Evolutionary conservation across 2,797 vertebrate genomes (phyloP), one percentile per base, ranked within the genome.

Genomic region (Chelon auratus): DNA sequence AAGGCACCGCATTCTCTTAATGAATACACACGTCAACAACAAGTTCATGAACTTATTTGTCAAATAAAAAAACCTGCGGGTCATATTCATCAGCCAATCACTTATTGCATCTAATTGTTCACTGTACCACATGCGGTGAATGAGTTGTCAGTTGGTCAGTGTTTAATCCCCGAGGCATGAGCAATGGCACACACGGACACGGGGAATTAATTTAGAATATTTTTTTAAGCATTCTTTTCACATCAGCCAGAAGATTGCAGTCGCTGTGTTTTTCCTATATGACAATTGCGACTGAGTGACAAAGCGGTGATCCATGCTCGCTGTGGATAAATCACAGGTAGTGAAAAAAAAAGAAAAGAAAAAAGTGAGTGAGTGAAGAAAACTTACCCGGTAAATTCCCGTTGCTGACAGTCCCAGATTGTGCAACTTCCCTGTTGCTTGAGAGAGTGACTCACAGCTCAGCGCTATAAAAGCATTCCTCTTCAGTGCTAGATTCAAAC

Each of bases 401-500:
- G 10, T 20, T 13, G 36, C 43, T 0, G 8, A 77, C 10, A 47
- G 14, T 67, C 89, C 89, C 5, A 33, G 0, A 1, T 93, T 92
- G 81, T 73, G 39, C 88, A 92, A 92, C 13, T 3, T 4, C 2
- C 2, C 1, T 3, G 0, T 22, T 33, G 10, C 1, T 37, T 18
- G 72, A 45, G 20, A 26, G 9, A 70, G 13, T 92, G 85, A 93
- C 17, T 92, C 90, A 93, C 51, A 15, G 0, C 24, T 26, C 24
- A 1, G 0, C 0, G 1, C 42, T 80, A 72, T 88, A 91, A 75
- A 79, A n/a, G 33, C 14, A 37, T 20, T 24, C 6, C 43, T 51
- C 70, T 58, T 58, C 72, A 85, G 75, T 3, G 7, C 60, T 72
- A 75, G 11, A 89, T 77, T 87, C 81, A 85, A 88, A 88, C 73